phyloP scores from a whole-genome alignment of 2,113 vertebrate species.

The Misgurnus anguillicaudatus region DNA sequence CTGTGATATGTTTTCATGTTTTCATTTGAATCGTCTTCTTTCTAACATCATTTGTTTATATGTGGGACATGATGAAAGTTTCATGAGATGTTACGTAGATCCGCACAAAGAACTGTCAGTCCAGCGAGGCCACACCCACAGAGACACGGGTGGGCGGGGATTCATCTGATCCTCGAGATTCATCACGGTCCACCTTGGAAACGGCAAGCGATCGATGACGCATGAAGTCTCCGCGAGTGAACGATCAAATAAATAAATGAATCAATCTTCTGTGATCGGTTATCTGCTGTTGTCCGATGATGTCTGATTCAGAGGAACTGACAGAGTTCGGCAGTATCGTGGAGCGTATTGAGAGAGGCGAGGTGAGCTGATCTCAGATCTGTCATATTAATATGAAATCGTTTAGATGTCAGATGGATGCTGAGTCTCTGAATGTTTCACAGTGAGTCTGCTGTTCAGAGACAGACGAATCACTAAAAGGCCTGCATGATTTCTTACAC shows the following conservation, averaged over 20 bases:
- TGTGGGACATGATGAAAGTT: background rate
- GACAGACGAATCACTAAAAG: too few relatives aligned
- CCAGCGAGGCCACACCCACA: conserved; percentile 1
- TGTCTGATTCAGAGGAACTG: conserved; percentile 78
- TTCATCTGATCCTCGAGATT: conserved; percentile 55
- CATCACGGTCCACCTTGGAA: conserved; percentile 54
- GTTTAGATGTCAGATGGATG: background rate
- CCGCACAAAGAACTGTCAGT: conserved; percentile 63
- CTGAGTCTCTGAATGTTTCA: too few relatives aligned
- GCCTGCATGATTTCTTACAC: too few relatives aligned
- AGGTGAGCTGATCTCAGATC: conserved; percentile 75
- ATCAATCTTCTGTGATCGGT: conserved; percentile 9
- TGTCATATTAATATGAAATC: background rate
- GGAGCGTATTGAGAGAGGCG: conserved; percentile 81
- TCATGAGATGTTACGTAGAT: too few relatives aligned
- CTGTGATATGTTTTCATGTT: too few relatives aligned
- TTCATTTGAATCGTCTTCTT: too few relatives aligned
- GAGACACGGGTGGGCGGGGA: conserved; percentile 17
- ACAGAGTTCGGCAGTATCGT: conserved; percentile 83
- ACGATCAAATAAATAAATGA: conserved; percentile 20
- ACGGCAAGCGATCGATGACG: conserved; percentile 56
- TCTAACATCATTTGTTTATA: background rate
- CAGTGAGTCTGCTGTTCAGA: too few relatives aligned
- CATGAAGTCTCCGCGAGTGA: conserved; percentile 19
- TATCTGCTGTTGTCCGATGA: conserved; percentile 50